These are phyloP conservation scores for Pampusana beccarii DNA, from an alignment of 2,113 vertebrate genomes.

Conservation along the genomic window DNA sequence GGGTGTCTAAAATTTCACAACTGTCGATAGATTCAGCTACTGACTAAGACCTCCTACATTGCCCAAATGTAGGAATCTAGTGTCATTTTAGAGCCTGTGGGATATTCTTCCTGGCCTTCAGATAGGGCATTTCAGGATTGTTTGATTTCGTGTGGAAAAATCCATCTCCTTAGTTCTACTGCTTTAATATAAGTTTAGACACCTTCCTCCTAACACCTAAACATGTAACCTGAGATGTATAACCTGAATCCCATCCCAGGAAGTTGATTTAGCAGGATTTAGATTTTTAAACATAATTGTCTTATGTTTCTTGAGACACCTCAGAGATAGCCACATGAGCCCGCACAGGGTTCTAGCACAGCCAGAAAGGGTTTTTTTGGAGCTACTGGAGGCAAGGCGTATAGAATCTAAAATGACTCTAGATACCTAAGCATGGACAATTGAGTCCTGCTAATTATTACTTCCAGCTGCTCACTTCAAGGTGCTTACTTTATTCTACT, in stretches of 20 bases:
- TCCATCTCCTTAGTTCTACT: neutral
- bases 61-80: neutral
- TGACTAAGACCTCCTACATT: neutral
- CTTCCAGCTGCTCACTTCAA: neutral
- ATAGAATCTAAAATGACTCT: neutral
- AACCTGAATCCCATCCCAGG: neutral
- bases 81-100: neutral
- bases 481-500: neutral
- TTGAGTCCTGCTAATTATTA: neutral
- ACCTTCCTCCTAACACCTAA: neutral
- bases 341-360: neutral
- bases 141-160: neutral
- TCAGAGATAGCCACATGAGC: neutral
- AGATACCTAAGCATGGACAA: neutral
- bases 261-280: neutral
- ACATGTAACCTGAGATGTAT: rapidly evolving
- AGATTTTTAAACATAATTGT: neutral
- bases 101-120: neutral
- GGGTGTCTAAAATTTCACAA: neutral
- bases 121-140: neutral
- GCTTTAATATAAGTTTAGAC: neutral
- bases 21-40: neutral
- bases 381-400: neutral
- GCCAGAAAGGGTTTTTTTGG: neutral
- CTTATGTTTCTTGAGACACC: neutral